A percentile compares a stretch with the other conserved stretches of the same genome.
Evolutionary conservation across 2,797 vertebrate species (phyloP).

Genomic region (Lutjanus campechanus): DNA sequence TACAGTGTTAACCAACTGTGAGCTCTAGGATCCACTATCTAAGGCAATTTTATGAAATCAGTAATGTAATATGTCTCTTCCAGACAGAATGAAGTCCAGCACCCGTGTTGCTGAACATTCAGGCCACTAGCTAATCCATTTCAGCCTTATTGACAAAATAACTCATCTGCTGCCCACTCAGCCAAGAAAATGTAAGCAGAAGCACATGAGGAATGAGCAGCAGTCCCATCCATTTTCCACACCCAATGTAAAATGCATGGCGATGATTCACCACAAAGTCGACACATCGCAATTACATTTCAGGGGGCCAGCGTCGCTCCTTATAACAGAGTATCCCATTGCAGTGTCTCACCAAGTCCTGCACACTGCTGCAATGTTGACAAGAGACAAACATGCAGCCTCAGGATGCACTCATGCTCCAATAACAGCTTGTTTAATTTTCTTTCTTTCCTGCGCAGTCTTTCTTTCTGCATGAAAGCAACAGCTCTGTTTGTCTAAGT

Average conservation of each 20-base stretch:
- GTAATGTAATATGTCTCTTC: slow-evolving; percentile 5
- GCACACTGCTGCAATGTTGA: slow-evolving; percentile 45
- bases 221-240: slow-evolving; percentile 41
- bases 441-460: slow-evolving; percentile 26
- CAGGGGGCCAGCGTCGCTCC: slow-evolving; percentile 8
- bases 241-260: slow-evolving; percentile 51
- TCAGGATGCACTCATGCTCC: slow-evolving; percentile 31
- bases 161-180: slow-evolving; percentile 56
- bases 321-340: slow-evolving; percentile 32
- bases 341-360: slow-evolving; percentile 26
- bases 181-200: slow-evolving; percentile 53
- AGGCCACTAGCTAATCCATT: slow-evolving; percentile 41
- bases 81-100: slow-evolving; percentile 29
- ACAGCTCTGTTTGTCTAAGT: slow-evolving; percentile 63
- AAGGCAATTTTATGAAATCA: slow-evolving; percentile 23
- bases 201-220: slow-evolving; percentile 26
- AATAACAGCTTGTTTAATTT: slow-evolving; percentile 48
- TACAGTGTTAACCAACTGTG: neutral
- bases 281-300: slow-evolving; percentile 60
- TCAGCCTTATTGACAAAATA: slow-evolving; percentile 63
- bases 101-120: slow-evolving; percentile 34
- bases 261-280: slow-evolving; percentile 50
- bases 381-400: slow-evolving; percentile 46
- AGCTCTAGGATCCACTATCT: neutral
- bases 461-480: slow-evolving; percentile 47